Conservation (phyloP, 2,113 vertebrate species). For the Tringa solitaria region DNA sequence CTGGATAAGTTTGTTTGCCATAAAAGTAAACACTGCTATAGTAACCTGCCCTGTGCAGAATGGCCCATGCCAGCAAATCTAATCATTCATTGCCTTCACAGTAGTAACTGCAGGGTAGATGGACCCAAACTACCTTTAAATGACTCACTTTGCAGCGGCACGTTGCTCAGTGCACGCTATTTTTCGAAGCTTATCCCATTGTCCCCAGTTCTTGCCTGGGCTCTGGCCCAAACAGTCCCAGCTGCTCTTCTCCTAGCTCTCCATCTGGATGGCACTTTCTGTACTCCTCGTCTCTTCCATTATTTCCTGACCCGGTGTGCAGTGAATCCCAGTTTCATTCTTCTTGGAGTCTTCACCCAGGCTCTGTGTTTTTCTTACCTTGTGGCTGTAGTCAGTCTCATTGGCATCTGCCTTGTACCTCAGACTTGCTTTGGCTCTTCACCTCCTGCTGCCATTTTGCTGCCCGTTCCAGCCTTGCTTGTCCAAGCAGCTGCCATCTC, state of each 20-base stretch:
- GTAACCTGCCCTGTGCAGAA: conserved; percentile 46
- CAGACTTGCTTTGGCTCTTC: not conserved
- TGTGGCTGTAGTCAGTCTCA: not conserved
- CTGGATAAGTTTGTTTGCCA: conserved; percentile 38
- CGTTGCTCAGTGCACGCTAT: fast-evolving
- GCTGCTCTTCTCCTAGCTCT: not conserved
- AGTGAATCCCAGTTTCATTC: not conserved
- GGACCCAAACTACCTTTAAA: not conserved
- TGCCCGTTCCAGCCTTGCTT: not conserved
- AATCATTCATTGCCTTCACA: not conserved
- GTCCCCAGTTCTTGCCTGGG: not conserved
- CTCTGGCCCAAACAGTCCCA: not conserved
- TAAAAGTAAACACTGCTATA: conserved; percentile 59
- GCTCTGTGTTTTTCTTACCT: not conserved
- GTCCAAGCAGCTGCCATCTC: not conserved
- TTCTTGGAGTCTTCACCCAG: not conserved
- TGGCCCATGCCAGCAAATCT: not conserved
- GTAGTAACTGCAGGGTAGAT: conserved; percentile 18
- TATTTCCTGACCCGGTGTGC: not conserved
- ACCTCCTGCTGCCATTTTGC: not conserved
- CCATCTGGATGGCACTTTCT: not conserved
- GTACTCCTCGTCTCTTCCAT: not conserved
- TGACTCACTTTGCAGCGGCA: not conserved
- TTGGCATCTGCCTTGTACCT: not conserved
- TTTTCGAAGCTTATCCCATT: not conserved